phyloP scores from a whole-genome alignment of 2,797 vertebrate genomes.

The Alectoris magna region DNA sequence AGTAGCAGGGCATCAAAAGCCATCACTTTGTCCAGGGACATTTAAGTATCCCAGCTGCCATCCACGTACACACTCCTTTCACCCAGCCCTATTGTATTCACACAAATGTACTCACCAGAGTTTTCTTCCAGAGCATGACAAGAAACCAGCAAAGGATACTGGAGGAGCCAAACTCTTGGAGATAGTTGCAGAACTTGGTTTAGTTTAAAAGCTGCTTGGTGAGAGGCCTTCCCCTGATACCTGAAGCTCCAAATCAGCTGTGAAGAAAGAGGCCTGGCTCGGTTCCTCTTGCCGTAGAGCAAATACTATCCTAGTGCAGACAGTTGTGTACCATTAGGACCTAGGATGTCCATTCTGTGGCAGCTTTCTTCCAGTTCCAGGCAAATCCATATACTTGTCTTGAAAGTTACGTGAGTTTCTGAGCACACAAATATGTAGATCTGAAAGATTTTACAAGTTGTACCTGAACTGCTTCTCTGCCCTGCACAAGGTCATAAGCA shows the following conservation, averaged over 20 bases:
- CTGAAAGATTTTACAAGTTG: background rate
- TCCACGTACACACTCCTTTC: background rate
- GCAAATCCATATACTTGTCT: background rate
- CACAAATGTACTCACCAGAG: slow-evolving; percentile 24
- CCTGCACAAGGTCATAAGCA: background rate
- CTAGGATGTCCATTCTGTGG: background rate
- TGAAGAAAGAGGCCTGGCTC: slow-evolving; percentile 36
- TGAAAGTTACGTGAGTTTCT: background rate
- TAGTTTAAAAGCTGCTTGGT: slow-evolving; percentile 37
- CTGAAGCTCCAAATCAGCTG: slow-evolving; percentile 20
- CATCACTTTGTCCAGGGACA: background rate
- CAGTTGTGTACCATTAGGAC: background rate
- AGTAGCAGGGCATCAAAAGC: background rate
- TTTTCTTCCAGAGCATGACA: slow-evolving; percentile 29
- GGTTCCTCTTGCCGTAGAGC: slow-evolving; percentile 49
- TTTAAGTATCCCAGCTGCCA: background rate
- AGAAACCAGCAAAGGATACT: slow-evolving; percentile 21
- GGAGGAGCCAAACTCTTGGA: slow-evolving; percentile 24
- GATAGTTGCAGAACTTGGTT: slow-evolving; percentile 28
- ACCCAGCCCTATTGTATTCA: background rate
- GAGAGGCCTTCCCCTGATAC: slow-evolving; percentile 24
- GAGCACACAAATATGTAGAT: background rate
- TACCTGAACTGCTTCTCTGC: background rate
- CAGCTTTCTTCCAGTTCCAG: background rate
- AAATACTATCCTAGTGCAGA: slow-evolving; percentile 34